Conservation (phyloP, 1,140 invertebrate species). For the Drosophila kohkoa region DNA sequence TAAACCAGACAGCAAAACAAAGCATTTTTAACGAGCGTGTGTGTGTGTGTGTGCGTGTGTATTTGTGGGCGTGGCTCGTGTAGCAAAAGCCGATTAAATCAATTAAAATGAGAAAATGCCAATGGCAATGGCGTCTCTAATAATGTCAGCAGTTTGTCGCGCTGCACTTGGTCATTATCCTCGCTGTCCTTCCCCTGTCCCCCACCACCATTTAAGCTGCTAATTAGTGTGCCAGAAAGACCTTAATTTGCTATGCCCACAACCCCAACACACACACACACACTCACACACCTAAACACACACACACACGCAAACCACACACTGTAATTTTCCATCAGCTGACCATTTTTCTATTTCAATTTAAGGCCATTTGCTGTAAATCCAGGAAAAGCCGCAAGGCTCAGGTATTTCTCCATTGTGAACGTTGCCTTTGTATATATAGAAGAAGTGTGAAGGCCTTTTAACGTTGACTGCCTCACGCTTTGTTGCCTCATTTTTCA, state of each 20-base stretch:
- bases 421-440: slow-evolving; percentile 5
- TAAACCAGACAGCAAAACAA: slow-evolving; percentile 45
- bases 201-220: slow-evolving; percentile 47
- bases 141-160: slow-evolving; percentile 65
- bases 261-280: neutral
- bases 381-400: neutral
- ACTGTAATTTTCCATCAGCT: neutral
- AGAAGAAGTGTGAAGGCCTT: neutral
- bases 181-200: slow-evolving; percentile 1
- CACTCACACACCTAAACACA: slow-evolving; percentile 12
- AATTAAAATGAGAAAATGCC: slow-evolving; percentile 77
- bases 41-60: neutral
- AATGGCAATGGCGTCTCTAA: slow-evolving; percentile 45
- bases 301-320: neutral
- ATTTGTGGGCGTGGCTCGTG: slow-evolving; percentile 56
- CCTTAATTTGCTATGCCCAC: slow-evolving; percentile 34
- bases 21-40: slow-evolving; percentile 69
- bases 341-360: slow-evolving; percentile 24
- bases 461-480: slow-evolving; percentile 25
- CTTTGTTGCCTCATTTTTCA: slow-evolving; percentile 72
- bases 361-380: slow-evolving; percentile 24
- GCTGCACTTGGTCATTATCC: slow-evolving; percentile 67
- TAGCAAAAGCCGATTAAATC: slow-evolving; percentile 75
- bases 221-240: slow-evolving; percentile 64
- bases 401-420: neutral